Base-by-base conservation (phyloP, 2,113 vertebrate species). In the Psilopogon haemacephalus region DNA sequence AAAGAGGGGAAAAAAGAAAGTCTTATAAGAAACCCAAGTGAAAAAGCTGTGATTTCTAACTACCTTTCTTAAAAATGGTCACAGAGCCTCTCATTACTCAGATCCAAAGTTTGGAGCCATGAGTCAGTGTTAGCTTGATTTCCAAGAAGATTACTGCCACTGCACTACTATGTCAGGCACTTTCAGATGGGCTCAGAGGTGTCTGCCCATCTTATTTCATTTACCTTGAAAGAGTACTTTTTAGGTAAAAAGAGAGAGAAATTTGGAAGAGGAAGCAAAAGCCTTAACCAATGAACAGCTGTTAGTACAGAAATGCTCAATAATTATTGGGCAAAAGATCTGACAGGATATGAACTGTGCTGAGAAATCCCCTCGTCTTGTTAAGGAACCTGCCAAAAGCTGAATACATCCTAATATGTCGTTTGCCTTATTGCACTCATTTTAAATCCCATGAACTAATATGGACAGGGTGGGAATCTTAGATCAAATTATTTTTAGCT, bases 391-490 rank as follows among this genome's bases (percentile, higher is more conserved):
- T 79, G 74, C 81, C 86, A 85, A 92, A 87, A 85, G 32, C 46
- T 38, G 59, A 55, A 42, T 67, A 59, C 79, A 59, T 82, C 40
- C 65, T 52, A 75, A 59, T 72, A 65, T 52, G 63, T 79, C 16
- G 35, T 90, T 93, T 72, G 18, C 28, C 32, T 77, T 74, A 23
- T 58, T 69, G 48, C 21, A 33, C 42, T 78, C 33, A 82, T 87
- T 72, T 72, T 87, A 44, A 84, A 86, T 75, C 63, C 59, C 16
- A 59, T 70, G 30, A 82, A 55, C 38, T 69, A 79, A 65, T 50
- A 50, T 0, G 27, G 8, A 5, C 4, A 1, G 9, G 5, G 2
- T 4, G 3, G 3, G 9, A 2, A 65, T 33, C 32, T 35, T 30
- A 26, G 23, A 50, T 68, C 11, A 54, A 72, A 20, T 7, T 89